Conservation (phyloP, 2,113 vertebrate species). For the Apistogramma diplotaenia region DNA sequence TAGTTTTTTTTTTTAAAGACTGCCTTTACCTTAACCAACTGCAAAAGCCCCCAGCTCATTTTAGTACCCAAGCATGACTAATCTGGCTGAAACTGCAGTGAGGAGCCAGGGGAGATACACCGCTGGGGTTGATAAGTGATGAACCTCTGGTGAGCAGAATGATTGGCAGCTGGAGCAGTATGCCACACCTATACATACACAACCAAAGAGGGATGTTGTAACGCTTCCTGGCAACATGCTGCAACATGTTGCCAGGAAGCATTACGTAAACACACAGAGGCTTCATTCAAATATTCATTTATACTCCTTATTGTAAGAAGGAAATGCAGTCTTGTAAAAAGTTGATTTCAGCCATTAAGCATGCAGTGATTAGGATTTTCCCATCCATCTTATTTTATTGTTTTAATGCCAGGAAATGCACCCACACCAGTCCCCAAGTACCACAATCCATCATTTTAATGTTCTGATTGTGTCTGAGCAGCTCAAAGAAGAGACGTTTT, state of each 20-base stretch:
- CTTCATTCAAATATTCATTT: not conserved
- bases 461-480: conserved; percentile 17
- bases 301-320: not conserved
- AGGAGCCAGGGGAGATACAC: not conserved
- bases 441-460: conserved; percentile 41
- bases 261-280: not conserved
- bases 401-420: conserved; percentile 51
- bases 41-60: not conserved
- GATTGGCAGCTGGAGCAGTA: not conserved
- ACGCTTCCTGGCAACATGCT: no score
- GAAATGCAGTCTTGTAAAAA: conserved; percentile 14
- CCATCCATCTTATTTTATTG: conserved; percentile 45
- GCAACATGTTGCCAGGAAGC: not conserved
- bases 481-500: not conserved
- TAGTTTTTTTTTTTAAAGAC: no score
- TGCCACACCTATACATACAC: not conserved
- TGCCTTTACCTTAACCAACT: not conserved
- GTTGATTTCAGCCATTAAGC: conserved; percentile 32
- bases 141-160: not conserved
- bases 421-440: not conserved
- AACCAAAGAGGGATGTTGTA: no score
- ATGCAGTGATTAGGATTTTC: conserved; percentile 19
- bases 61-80: not conserved
- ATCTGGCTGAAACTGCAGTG: not conserved
- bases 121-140: not conserved